A percentile compares a stretch with the other conserved stretches of the same genome.
Conservation (phyloP, 92 coral and sea anemone genomes). For the Muricea muricata region DNA sequence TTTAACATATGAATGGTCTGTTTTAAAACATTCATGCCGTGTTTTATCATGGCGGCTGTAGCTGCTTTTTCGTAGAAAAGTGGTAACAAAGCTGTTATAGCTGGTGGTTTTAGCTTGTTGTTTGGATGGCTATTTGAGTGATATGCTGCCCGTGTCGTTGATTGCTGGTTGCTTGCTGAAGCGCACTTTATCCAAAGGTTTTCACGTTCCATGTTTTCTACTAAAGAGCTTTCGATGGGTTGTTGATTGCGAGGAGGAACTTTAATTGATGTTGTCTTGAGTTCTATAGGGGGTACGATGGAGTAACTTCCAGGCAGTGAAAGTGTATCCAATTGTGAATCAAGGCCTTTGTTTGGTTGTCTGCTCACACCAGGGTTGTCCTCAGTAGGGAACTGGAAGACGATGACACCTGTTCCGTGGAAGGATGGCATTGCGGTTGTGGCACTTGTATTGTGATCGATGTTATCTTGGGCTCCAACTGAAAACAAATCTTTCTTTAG, state of each 20-base stretch:
- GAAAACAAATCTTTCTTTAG: conserved; percentile 15
- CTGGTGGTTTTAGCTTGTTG: background rate
- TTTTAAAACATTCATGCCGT: conserved; percentile 52
- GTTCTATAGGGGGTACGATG: conserved; percentile 3
- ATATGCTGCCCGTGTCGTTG: background rate
- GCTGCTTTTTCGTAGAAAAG: conserved; percentile 66
- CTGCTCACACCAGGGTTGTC: background rate
- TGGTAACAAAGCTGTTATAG: conserved; percentile 56
- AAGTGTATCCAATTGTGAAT: background rate
- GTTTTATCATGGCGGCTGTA: conserved; percentile 65
- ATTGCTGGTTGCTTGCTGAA: background rate
- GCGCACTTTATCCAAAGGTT: background rate
- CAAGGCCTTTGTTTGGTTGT: background rate
- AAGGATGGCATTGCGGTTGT: background rate
- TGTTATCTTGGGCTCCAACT: conserved; percentile 23
- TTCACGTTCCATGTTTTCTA: background rate
- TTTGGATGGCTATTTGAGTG: background rate
- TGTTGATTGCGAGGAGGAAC: conserved; percentile 5
- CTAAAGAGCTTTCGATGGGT: background rate
- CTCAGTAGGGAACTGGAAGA: conserved; percentile 9
- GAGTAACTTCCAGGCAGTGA: background rate
- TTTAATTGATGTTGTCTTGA: background rate
- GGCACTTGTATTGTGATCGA: conserved; percentile 35
- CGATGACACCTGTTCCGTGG: conserved; percentile 21
- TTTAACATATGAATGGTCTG: conserved; percentile 43